Evolutionary conservation across 2,113 vertebrate species (phyloP).

Genomic region (human (Homo sapiens)): GRCh38 chr3:133064501-133065000

Average conservation of each 20-base stretch:
- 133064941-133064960: not conserved
- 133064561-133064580: constrained; percentile 17
- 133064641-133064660: constrained; percentile 43
- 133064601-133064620: not conserved
- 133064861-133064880: not conserved
- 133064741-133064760: not conserved
- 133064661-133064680: not conserved
- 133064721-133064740: not conserved
- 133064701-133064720: not conserved
- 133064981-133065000: not conserved
- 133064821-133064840: not conserved
- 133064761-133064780: not conserved
- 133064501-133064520: not conserved
- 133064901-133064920: not conserved
- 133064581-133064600: not conserved
- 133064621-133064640: not conserved
- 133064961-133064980: not conserved
- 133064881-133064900: not conserved
- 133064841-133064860: not conserved
- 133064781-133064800: not conserved
- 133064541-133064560: not conserved
- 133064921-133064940: not conserved
- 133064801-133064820: not conserved
- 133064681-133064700: not conserved
- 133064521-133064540: constrained; percentile 23